A percentile compares a stretch with the other conserved stretches of the same genome.
Conservation (phyloP, 2,113 vertebrate genomes). For the Piaya cayana region DNA sequence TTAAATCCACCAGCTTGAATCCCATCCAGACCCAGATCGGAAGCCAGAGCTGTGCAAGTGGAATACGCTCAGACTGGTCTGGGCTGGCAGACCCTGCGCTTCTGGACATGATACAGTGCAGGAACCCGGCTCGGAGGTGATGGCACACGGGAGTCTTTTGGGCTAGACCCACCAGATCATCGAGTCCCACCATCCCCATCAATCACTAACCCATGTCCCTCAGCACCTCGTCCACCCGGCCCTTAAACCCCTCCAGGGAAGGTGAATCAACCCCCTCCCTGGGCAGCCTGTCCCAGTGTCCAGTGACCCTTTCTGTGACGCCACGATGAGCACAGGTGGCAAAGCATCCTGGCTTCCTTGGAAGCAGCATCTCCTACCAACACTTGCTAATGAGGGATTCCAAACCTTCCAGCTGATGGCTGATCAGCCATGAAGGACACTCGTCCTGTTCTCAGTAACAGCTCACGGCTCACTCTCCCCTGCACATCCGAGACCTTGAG, state of each 20-base stretch:
- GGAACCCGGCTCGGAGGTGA: fast-evolving
- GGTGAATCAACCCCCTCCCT: too few species aligned
- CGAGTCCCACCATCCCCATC: too few species aligned
- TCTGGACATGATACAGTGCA: background rate
- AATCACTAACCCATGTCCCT: too few species aligned
- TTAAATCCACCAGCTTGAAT: conserved; percentile 39
- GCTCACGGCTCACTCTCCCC: background rate
- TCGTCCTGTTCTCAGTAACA: background rate
- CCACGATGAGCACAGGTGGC: background rate
- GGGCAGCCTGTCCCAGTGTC: too few species aligned
- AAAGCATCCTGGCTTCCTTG: background rate
- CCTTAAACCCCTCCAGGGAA: too few species aligned
- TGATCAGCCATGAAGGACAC: background rate
- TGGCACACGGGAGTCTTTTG: background rate
- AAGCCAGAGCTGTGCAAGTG: background rate
- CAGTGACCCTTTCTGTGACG: too few species aligned
- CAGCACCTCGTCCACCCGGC: too few species aligned
- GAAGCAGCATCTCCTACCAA: background rate
- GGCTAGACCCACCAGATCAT: too few species aligned
- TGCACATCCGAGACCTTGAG: background rate
- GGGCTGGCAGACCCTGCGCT: fast-evolving
- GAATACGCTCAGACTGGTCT: background rate
- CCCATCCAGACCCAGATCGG: background rate
- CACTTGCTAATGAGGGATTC: background rate
- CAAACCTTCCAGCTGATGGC: background rate